Evolutionary conservation across 1,140 invertebrate genomes (phyloP).

Genomic region (Amyelois transitella): DNA sequence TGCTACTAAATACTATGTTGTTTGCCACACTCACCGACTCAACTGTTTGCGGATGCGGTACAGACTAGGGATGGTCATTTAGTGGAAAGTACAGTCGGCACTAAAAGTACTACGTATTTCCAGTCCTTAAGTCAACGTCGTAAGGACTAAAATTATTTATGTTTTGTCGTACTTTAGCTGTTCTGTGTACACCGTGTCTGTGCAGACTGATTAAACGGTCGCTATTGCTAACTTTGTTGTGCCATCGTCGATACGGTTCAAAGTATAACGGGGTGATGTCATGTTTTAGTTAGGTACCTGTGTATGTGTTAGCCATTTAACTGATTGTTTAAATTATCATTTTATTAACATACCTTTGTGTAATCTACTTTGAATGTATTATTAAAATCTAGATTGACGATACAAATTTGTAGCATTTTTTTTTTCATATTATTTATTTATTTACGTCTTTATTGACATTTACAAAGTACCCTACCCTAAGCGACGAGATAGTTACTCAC

Average conservation of each 20-base stretch:
- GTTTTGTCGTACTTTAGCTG: background rate
- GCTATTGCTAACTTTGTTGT: conserved; percentile 51
- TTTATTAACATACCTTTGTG: too few relatives aligned
- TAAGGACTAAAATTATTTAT: background rate
- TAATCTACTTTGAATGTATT: too few relatives aligned
- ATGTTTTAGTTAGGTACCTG: background rate
- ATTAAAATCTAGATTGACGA: too few relatives aligned
- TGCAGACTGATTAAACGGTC: conserved; percentile 67
- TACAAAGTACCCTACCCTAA: too few relatives aligned
- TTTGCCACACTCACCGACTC: conserved; percentile 57
- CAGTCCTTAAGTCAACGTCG: background rate
- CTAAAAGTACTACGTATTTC: background rate
- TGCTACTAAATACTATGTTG: conserved; percentile 11
- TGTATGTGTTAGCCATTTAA: too few relatives aligned
- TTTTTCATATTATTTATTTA: too few relatives aligned
- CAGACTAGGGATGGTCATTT: conserved; percentile 68
- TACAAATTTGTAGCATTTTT: too few relatives aligned
- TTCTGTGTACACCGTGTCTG: conserved; percentile 30
- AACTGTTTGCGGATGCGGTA: conserved; percentile 68
- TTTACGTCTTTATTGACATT: too few relatives aligned
- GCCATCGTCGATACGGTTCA: conserved; percentile 34
- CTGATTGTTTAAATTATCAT: too few relatives aligned
- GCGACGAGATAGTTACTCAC: too few relatives aligned
- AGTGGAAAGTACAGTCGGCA: conserved; percentile 44
- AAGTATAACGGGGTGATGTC: conserved; percentile 13